A percentile compares a stretch with the other conserved stretches of the same genome.
Conservation (phyloP, 2,113 vertebrate genomes). For the Ophiodon elongatus region DNA sequence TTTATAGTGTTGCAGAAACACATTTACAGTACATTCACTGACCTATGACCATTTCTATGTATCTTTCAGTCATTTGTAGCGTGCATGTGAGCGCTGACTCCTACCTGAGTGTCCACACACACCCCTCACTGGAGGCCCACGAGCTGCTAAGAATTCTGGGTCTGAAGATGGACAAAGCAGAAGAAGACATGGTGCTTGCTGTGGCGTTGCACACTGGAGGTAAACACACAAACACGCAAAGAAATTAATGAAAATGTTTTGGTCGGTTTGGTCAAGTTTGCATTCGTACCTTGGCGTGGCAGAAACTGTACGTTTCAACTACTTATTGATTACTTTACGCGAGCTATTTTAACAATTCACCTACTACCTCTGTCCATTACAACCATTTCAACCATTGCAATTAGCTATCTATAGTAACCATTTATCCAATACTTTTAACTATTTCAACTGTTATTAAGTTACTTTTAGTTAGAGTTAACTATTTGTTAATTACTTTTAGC, state of each 20-base stretch:
- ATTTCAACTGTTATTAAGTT: background rate
- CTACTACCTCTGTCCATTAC: background rate
- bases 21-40: background rate
- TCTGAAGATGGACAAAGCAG: slow-evolving; percentile 89
- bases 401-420: background rate
- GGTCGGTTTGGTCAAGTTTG: background rate
- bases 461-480: background rate
- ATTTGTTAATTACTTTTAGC: background rate
- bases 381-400: background rate
- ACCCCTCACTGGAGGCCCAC: slow-evolving; percentile 88
- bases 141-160: slow-evolving; percentile 92
- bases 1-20: background rate
- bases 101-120: slow-evolving; percentile 94
- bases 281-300: background rate
- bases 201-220: slow-evolving; percentile 88
- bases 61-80: slow-evolving; percentile 90
- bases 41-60: slow-evolving; percentile 16
- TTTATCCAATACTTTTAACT: background rate
- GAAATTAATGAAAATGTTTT: background rate
- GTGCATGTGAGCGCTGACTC: slow-evolving; percentile 94
- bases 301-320: background rate
- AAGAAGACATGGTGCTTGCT: slow-evolving; percentile 92
- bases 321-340: background rate
- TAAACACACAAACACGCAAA: slow-evolving; percentile 57
- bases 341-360: background rate